Percentiles rank a stretch among this genome's conserved stretches.
Conservation (phyloP, 2,888 invertebrate genomes). For the Rhagonycha lutea region DNA sequence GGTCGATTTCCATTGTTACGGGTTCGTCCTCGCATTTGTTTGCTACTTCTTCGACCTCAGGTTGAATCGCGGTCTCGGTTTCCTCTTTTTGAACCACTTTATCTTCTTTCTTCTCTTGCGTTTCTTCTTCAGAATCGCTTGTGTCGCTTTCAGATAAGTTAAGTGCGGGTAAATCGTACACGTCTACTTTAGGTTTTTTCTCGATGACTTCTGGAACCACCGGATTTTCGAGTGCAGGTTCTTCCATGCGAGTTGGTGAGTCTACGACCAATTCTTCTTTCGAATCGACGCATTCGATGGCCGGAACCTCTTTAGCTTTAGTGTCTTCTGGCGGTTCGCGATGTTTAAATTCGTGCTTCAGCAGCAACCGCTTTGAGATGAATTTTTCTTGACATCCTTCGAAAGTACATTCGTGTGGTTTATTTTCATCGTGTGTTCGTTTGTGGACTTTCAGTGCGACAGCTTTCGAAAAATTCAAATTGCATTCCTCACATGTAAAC, state of each 20-base stretch:
- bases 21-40: conserved; percentile 23
- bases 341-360: conserved; percentile 72
- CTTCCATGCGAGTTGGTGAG: conserved; percentile 39
- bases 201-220: conserved; percentile 50
- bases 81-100: conserved; percentile 4
- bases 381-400: conserved; percentile 75
- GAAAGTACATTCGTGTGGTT: conserved; percentile 73
- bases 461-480: conserved; percentile 73
- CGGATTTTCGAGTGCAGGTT: conserved; percentile 42
- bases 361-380: conserved; percentile 77
- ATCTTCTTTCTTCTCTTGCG: conserved; percentile 32
- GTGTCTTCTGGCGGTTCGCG: conserved; percentile 52
- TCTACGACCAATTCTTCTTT: conserved; percentile 25
- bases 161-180: conserved; percentile 75
- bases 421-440: conserved; percentile 70
- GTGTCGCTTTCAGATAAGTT: conserved; percentile 86
- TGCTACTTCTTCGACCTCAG: conserved; percentile 43
- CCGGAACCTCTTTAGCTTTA: conserved; percentile 25
- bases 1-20: conserved; percentile 6
- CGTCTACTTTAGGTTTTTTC: conserved; percentile 61
- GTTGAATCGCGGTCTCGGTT: conserved; percentile 23
- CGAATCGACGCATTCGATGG: conserved; percentile 30
- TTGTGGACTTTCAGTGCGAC: conserved; percentile 84
- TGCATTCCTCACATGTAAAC: conserved; percentile 83
- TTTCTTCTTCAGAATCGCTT: conserved; percentile 62